Conservation (phyloP, 2,888 invertebrate genomes). For the Anticlea derivata region DNA sequence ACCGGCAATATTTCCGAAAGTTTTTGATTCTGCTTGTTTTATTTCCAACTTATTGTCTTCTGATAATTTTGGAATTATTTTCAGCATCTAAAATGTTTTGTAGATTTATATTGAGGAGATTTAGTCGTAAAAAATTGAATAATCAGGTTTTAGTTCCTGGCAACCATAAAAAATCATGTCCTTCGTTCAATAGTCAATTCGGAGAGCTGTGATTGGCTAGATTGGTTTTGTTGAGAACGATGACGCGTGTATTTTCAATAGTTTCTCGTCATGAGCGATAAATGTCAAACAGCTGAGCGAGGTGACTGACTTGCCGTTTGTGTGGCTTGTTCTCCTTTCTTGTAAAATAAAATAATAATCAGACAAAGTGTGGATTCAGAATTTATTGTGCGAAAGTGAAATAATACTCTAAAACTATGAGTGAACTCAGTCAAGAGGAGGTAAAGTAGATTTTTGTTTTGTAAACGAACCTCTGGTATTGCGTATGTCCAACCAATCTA, state of each 20-base stretch:
- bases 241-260: conserved; percentile 83
- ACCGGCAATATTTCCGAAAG: conserved; percentile 9
- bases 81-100: too few species aligned
- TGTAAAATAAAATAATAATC: conserved; percentile 60
- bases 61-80: background rate
- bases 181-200: conserved; percentile 7
- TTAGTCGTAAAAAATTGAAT: background rate
- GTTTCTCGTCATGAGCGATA: conserved; percentile 77
- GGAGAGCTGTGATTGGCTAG: conserved; percentile 23
- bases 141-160: background rate
- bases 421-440: conserved; percentile 95
- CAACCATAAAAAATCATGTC: background rate
- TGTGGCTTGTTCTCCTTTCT: conserved; percentile 71
- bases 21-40: background rate
- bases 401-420: conserved; percentile 82
- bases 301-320: conserved; percentile 81
- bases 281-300: conserved; percentile 81
- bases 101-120: too few species aligned
- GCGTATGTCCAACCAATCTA: conserved; percentile 77
- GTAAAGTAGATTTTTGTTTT: conserved; percentile 84
- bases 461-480: conserved; percentile 71
- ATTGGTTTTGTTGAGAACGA: conserved; percentile 47
- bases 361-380: conserved; percentile 55
- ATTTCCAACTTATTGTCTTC: background rate
- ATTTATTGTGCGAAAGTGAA: conserved; percentile 48